Conservation (phyloP, 2,888 invertebrate species). For the Cantharis rustica region DNA sequence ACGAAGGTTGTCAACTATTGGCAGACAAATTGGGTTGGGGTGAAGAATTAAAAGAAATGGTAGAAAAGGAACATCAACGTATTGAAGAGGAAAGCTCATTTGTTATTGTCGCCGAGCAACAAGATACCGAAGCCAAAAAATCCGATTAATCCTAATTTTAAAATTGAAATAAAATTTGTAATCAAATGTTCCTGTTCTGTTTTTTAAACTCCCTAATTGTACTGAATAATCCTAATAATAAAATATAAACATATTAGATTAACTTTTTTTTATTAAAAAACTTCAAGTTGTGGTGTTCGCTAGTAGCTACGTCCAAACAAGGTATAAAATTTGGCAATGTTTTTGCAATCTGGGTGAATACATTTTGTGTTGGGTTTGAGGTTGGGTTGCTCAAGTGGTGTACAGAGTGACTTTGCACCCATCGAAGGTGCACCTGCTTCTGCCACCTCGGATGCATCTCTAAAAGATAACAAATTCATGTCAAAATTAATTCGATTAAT, state of each 20-base stretch:
- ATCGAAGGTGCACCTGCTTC: constrained; percentile 89
- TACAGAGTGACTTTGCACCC: constrained; percentile 99
- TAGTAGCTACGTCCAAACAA: constrained; percentile 96
- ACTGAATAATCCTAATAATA: not conserved
- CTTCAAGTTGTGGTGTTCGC: constrained; percentile 40
- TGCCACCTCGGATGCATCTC: constrained; percentile 66
- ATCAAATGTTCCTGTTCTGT: not conserved
- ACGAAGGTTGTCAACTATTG: constrained; percentile 74
- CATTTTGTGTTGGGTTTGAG: constrained; percentile 72
- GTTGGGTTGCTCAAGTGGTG: constrained; percentile 87
- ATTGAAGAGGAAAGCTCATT: constrained; percentile 51
- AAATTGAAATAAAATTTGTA: not conserved
- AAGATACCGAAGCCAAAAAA: not conserved
- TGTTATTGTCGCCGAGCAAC: not conserved
- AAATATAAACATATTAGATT: not conserved
- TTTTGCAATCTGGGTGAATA: constrained; percentile 83
- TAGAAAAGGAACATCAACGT: constrained; percentile 62
- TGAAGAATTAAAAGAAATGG: constrained; percentile 60
- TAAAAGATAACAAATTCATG: constrained; percentile 44
- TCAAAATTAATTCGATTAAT: no score
- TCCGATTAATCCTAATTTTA: not conserved
- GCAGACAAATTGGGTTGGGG: constrained; percentile 82
- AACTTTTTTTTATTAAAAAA: not conserved
- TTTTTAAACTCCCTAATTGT: not conserved
- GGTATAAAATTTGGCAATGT: constrained; percentile 82